Conservation (phyloP, 2,797 vertebrate species). For the Pangasius mekongensis region DNA sequence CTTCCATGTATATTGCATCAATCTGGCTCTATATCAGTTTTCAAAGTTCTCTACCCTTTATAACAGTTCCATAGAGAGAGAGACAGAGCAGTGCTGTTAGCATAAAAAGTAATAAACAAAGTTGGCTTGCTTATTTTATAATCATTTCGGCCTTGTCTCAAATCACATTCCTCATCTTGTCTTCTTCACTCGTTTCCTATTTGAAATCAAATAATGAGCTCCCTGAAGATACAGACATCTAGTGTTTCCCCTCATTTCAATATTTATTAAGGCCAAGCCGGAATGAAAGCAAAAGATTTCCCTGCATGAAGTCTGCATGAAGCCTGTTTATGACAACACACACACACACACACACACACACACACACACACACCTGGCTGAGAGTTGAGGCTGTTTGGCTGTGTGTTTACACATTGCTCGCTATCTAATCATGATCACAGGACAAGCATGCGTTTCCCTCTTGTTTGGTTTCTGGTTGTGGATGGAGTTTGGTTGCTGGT, state of each 20-base stretch:
- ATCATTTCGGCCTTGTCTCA: constrained; percentile 18
- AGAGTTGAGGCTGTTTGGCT: background rate
- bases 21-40: background rate
- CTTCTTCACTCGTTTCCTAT: constrained; percentile 50
- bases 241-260: constrained; percentile 60
- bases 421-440: background rate
- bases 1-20: background rate
- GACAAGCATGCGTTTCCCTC: background rate
- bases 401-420: background rate
- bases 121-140: constrained; percentile 12
- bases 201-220: constrained; percentile 73
- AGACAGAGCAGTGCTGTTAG: background rate
- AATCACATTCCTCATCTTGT: constrained; percentile 25
- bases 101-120: background rate
- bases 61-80: background rate
- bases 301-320: constrained; percentile 44
- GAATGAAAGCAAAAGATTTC: constrained; percentile 31
- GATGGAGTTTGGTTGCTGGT: background rate
- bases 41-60: background rate
- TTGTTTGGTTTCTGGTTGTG: background rate
- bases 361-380: background rate
- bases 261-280: constrained; percentile 55
- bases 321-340: background rate
- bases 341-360: background rate
- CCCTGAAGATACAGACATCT: constrained; percentile 68